Evolutionary conservation across 2,888 invertebrate genomes (phyloP), one percentile per base, ranked within the genome.

Genomic region (Cerastis leucographa): DNA sequence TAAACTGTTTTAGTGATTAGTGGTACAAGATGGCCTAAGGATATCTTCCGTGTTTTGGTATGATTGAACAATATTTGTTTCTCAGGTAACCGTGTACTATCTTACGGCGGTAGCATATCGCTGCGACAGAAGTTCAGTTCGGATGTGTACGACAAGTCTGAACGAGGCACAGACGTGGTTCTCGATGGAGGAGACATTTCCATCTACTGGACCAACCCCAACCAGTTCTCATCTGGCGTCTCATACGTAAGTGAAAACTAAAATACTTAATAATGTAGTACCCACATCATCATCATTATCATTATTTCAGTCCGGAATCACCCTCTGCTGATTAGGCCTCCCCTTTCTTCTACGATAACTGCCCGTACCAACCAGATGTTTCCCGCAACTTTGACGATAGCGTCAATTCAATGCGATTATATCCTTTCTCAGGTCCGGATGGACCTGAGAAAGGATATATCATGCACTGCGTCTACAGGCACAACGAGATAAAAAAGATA

Each of bases 41-140:
- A 61, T 64, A 35, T 61, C 3, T 44, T 51, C 2, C 12, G 14
- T 42, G 29, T 54, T 19, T 74, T 74, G 25, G 29, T 74, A 29
- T 44, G 12, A 44, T 62, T 35, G 4, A 56, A 46, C 14, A 4
- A 25, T n/a, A 14, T 25, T 22, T 56, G 4, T 81, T 62, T 65
- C 11, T 12, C 81, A 91, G 98, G 98, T 62, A 98, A 98, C 90
- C 97, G 98, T 95, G 97, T 99, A 12, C 97, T 98, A 76, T 99
- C 99, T 0, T 99, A 99, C 91, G 99, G 99, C 0, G 99, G 99
- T 0, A 97, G 97, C 71, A 93, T 99, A 9, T 97, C 97, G 25
- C 97, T 99, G 80, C 98, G 97, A 0, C 97, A 99, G 89, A 97
- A 97, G 77, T 98, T 98, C 88, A 97, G 97, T 9, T 97, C 97